phyloP scores from a whole-genome alignment of 2,888 invertebrate genomes.

The Sarcophaga subvicina region DNA sequence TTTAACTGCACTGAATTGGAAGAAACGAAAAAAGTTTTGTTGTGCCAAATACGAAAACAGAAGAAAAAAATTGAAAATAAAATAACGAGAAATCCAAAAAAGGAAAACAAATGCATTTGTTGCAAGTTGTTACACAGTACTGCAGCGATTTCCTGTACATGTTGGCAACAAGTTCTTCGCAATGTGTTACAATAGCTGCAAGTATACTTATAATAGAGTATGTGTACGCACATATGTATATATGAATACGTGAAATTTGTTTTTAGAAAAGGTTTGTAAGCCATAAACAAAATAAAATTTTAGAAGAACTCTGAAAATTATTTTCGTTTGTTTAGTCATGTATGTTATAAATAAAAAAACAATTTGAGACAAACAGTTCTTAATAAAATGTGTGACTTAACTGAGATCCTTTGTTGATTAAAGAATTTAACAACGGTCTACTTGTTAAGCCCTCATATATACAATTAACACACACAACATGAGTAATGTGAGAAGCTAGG shows the following conservation, averaged over 20 bases:
- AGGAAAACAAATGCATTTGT: conserved; percentile 32
- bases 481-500: no score
- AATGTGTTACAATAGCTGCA: conserved; percentile 43
- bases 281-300: no score
- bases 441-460: no score
- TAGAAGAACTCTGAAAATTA: neutral
- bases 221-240: neutral
- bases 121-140: conserved; percentile 40
- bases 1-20: conserved; percentile 6
- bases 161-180: conserved; percentile 41
- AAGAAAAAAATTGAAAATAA: conserved; percentile 25
- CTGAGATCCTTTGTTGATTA: no score
- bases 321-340: neutral
- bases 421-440: no score
- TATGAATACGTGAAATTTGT: neutral
- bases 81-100: conserved; percentile 3
- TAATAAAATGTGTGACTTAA: no score
- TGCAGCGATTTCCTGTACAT: conserved; percentile 15
- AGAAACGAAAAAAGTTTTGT: neutral
- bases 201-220: neutral
- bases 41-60: neutral
- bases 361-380: no score
- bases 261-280: no score
- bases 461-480: no score
- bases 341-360: no score